phyloP scores from a whole-genome alignment of 1,140 invertebrate genomes.

The Cepaea nemoralis region DNA sequence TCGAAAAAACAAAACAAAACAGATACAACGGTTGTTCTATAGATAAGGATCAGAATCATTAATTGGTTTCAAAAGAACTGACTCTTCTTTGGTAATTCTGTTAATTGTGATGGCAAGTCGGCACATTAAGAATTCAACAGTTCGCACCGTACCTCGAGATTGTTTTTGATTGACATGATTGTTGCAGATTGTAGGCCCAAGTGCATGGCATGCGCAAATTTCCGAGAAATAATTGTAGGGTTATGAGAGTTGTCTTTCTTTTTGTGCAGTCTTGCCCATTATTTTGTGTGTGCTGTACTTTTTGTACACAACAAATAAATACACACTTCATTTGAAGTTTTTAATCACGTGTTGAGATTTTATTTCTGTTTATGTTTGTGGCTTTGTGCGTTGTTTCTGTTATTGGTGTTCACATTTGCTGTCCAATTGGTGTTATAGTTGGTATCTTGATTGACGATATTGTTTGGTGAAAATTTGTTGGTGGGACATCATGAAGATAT shows the following conservation, averaged over 20 bases:
- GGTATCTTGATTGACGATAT: too few species aligned
- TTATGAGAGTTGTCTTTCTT: conserved; percentile 36
- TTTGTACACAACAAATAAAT: conserved; percentile 35
- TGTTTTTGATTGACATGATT: conserved; percentile 7
- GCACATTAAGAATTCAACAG: conserved; percentile 12
- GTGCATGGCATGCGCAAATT: neutral
- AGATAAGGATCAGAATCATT: too few species aligned
- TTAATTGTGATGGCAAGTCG: conserved; percentile 30
- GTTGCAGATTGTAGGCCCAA: neutral
- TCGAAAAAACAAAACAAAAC: too few species aligned
- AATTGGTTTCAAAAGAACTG: neutral
- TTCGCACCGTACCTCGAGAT: too few species aligned
- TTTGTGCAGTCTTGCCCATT: conserved; percentile 31
- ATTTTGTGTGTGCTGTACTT: conserved; percentile 33
- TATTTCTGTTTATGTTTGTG: neutral
- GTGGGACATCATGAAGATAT: too few species aligned
- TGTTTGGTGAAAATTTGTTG: too few species aligned
- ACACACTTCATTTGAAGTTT: conserved; percentile 37
- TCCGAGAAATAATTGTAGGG: conserved; percentile 15
- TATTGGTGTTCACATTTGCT: neutral
- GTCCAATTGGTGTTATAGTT: neutral
- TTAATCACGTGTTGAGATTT: neutral
- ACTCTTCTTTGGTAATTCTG: neutral
- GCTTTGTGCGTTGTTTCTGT: neutral
- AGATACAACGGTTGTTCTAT: too few species aligned